Percentiles rank a stretch among this genome's conserved stretches.
Conservation (phyloP, 2,888 invertebrate species). For the Papilio gigon region DNA sequence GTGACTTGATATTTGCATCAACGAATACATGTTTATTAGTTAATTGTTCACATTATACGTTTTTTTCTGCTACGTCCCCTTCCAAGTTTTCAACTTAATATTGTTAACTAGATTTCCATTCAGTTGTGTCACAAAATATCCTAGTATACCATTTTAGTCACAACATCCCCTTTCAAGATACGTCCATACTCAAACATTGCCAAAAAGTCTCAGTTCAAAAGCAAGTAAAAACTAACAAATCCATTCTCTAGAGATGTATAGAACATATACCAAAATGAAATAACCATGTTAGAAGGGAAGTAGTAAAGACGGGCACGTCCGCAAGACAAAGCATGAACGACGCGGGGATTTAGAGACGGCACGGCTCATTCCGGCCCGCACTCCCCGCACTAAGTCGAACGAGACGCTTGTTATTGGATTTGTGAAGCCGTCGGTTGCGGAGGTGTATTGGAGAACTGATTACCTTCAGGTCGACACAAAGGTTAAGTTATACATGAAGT, state of each 20-base stretch:
- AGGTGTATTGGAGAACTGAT: conserved; percentile 20
- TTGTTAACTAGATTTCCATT: neutral
- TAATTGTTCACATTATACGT: neutral
- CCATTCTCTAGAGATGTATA: conserved; percentile 3
- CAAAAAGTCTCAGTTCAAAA: neutral
- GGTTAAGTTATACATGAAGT: conserved; percentile 11
- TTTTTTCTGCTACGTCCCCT: too few species aligned
- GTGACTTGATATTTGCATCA: neutral
- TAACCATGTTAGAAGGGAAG: conserved; percentile 30
- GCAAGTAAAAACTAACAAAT: conserved; percentile 4
- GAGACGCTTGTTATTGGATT: conserved; percentile 35
- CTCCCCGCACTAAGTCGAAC: conserved; percentile 21
- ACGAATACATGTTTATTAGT: neutral
- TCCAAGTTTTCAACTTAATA: neutral
- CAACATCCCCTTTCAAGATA: neutral
- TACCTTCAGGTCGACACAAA: conserved; percentile 2
- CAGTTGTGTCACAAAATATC: neutral
- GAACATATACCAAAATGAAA: conserved; percentile 31
- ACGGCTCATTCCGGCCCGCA: conserved; percentile 14
- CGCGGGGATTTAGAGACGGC: conserved; percentile 31
- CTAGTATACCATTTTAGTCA: neutral
- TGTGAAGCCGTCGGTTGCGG: conserved; percentile 16
- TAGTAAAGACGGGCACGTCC: conserved; percentile 34
- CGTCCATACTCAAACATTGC: neutral
- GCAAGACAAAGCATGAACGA: conserved; percentile 31